Evolutionary conservation across 2,888 invertebrate species (phyloP).

Genomic region (Incurvaria masculella): DNA sequence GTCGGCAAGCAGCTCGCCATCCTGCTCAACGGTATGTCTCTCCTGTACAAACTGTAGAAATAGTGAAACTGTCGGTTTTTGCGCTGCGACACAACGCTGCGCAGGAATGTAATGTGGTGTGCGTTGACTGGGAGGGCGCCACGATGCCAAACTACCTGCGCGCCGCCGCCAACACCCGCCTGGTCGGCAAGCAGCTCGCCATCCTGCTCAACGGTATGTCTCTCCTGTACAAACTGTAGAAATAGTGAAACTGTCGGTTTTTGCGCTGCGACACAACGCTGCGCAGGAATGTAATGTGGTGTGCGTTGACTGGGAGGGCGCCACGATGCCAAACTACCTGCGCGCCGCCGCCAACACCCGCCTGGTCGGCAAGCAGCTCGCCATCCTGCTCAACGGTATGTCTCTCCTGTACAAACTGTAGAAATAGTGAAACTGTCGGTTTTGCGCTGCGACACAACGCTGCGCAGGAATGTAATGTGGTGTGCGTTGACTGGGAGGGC

Average conservation of each 20-base stretch:
- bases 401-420: too few relatives aligned
- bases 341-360: slow-evolving; percentile 88
- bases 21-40: slow-evolving; percentile 66
- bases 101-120: slow-evolving; percentile 84
- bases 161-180: slow-evolving; percentile 84
- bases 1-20: slow-evolving; percentile 86
- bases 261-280: too few relatives aligned
- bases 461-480: slow-evolving; percentile 82
- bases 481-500: slow-evolving; percentile 92
- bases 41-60: too few relatives aligned
- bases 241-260: too few relatives aligned
- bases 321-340: slow-evolving; percentile 86
- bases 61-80: too few relatives aligned
- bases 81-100: too few relatives aligned
- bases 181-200: slow-evolving; percentile 86
- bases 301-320: slow-evolving; percentile 91
- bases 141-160: slow-evolving; percentile 87
- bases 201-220: slow-evolving; percentile 70
- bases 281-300: slow-evolving; percentile 85
- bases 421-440: too few relatives aligned
- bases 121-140: slow-evolving; percentile 91
- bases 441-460: too few relatives aligned
- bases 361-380: slow-evolving; percentile 84
- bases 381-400: slow-evolving; percentile 70
- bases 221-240: too few relatives aligned